Conservation (phyloP, 2,113 vertebrate species). For the Osmerus mordax region DNA sequence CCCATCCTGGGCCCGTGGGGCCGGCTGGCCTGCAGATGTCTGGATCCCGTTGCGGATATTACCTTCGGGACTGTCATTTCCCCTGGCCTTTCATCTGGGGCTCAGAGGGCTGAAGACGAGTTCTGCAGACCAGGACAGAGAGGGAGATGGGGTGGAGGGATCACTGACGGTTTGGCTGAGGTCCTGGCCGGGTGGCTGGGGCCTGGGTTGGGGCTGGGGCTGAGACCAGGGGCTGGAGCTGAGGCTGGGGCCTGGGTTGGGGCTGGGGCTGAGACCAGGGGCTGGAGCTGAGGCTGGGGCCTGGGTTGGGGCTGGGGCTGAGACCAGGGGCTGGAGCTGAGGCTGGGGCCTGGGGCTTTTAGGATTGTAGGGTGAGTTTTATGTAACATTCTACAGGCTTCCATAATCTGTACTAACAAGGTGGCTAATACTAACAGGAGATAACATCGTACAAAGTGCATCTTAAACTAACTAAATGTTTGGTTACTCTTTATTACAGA, state of each 20-base stretch:
- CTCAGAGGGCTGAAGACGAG: slow-evolving; percentile 46
- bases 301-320: background rate
- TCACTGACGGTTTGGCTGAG: slow-evolving; percentile 43
- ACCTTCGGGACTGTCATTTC: slow-evolving; percentile 63
- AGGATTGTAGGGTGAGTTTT: slow-evolving; percentile 2
- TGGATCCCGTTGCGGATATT: slow-evolving; percentile 63
- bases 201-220: background rate
- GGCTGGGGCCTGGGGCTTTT: slow-evolving; percentile 22
- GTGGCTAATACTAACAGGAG: too few relatives aligned
- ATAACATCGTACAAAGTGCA: too few relatives aligned
- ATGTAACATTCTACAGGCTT: too few relatives aligned
- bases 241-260: too few relatives aligned
- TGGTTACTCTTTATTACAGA: too few relatives aligned
- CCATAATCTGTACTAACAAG: too few relatives aligned
- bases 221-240: too few relatives aligned
- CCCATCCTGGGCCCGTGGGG: background rate
- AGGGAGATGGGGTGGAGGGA: slow-evolving; percentile 50
- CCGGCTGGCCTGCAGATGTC: slow-evolving; percentile 66
- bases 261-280: too few relatives aligned
- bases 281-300: background rate
- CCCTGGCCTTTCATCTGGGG: slow-evolving; percentile 61
- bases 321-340: slow-evolving; percentile 43
- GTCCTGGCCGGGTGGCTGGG: background rate
- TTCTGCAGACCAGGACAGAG: slow-evolving; percentile 41
- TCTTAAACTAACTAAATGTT: too few relatives aligned